Percentiles rank a stretch among this genome's conserved stretches.
Conservation (phyloP, 1,140 invertebrate species). For the Acyrthosiphon pisum region DNA sequence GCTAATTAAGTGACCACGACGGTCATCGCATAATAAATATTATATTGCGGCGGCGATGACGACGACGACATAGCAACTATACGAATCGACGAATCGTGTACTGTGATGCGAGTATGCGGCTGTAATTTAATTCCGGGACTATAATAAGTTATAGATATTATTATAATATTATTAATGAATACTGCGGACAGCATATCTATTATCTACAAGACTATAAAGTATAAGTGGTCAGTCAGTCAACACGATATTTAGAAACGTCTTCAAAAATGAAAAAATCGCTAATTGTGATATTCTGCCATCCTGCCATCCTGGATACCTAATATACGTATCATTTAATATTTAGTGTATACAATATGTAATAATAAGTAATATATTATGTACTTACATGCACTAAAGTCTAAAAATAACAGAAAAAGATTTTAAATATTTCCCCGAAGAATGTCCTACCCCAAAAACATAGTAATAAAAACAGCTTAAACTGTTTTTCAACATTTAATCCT, state of each 20-base stretch:
- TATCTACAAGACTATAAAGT: too few relatives aligned
- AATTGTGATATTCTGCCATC: neutral
- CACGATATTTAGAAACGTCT: neutral
- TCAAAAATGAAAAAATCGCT: neutral
- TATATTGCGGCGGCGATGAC: neutral
- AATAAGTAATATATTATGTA: too few relatives aligned
- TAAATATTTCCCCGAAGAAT: too few relatives aligned
- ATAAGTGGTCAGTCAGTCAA: too few relatives aligned
- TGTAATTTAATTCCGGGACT: neutral
- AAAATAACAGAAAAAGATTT: too few relatives aligned
- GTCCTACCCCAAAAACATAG: too few relatives aligned
- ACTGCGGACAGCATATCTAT: neutral
- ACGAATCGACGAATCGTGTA: neutral
- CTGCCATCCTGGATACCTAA: too few relatives aligned
- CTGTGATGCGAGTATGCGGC: neutral
- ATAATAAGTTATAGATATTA: neutral
- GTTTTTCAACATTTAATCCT: too few relatives aligned
- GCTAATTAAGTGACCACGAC: neutral
- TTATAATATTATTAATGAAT: neutral
- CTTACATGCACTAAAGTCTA: too few relatives aligned
- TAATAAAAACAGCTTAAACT: too few relatives aligned
- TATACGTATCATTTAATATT: too few relatives aligned
- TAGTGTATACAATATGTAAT: too few relatives aligned
- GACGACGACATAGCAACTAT: neutral
- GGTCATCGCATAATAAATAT: constrained; percentile 20